Percentiles rank a stretch among this genome's conserved stretches.
These are phyloP conservation scores for Wiebesia pumilae DNA, from an alignment of 1,140 invertebrate genomes.

Conservation along the genomic window DNA sequence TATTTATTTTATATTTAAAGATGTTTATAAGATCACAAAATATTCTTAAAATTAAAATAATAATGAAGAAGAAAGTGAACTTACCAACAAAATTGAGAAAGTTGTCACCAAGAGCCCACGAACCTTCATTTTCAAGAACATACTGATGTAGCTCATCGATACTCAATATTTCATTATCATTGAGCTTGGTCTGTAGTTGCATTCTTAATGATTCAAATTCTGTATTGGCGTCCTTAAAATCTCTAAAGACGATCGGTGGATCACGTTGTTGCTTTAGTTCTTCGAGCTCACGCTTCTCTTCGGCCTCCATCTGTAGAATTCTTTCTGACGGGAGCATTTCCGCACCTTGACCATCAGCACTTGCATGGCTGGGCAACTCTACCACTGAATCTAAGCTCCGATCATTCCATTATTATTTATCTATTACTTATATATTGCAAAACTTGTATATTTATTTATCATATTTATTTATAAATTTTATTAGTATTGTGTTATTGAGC, in stretches of 20 bases:
- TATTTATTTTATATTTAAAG: not conserved
- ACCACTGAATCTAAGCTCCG: slow-evolving; percentile 58
- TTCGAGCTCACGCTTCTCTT: slow-evolving; percentile 80
- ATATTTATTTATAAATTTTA: too few relatives aligned
- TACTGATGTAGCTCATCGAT: slow-evolving; percentile 90
- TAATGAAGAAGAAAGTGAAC: slow-evolving; percentile 52
- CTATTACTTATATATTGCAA: not conserved
- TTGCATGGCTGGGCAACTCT: slow-evolving; percentile 59
- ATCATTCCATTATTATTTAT: not conserved
- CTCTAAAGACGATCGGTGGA: slow-evolving; percentile 89
- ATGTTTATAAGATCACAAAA: too few relatives aligned
- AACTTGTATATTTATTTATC: too few relatives aligned
- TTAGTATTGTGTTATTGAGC: too few relatives aligned
- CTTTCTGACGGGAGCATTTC: slow-evolving; percentile 74
- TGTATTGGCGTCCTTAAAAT: slow-evolving; percentile 79
- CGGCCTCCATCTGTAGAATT: slow-evolving; percentile 79
- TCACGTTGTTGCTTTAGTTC: slow-evolving; percentile 84
- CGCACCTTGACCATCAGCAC: slow-evolving; percentile 18
- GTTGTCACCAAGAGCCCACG: slow-evolving; percentile 92
- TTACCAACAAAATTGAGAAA: slow-evolving; percentile 88
- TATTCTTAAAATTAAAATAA: not conserved
- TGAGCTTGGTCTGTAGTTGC: slow-evolving; percentile 80
- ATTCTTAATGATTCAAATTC: slow-evolving; percentile 81
- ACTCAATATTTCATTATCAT: slow-evolving; percentile 81
- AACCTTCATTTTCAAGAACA: slow-evolving; percentile 89